Evolutionary conservation across 2,888 invertebrate genomes (phyloP), one percentile per base, ranked within the genome.

Genomic region (Lithophane leautieri): DNA sequence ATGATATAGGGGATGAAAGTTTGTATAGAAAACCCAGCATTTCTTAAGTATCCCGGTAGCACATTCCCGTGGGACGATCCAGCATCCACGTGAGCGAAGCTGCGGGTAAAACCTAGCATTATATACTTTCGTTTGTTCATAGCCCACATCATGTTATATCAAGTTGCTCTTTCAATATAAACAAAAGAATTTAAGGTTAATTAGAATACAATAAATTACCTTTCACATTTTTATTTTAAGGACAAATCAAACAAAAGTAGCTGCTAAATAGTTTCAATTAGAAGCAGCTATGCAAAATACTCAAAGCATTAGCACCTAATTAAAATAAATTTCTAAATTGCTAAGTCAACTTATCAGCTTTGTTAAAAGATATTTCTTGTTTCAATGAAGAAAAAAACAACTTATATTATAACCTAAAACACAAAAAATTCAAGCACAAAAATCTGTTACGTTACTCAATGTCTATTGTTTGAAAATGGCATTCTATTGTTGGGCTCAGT

Each of bases 161-260:
- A 54, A n/a, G 1, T 25, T 0, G 1, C 25, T 44, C 2, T 6
- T 25, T 61, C 19, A 52, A n/a, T 42, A 40, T 11, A 54, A 71
- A 40, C 47, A 71, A 75, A 47, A 60, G 9, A 60, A 61, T 34
- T 70, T 16, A 12, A n/a, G 19, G 28, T 47, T 72, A 62, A 79
- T 72, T 73, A 62, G 28, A 79, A 72, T 61, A 47, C 79, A 54
- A 25, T 40, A 60, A 68, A 76, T 76, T 76, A 40, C 73, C 44
- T 61, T 71, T 71, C 19, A 14, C n/a, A 25, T n/a, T 56, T 44
- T n/a, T 28, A 28, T 56, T 78, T 22, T 25, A 52, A 28, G 34
- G 11, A n/a, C 40, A 58, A 67, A 50, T 40, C 8, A 56, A 54
- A 40, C 19, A n/a, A 61, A 78, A 28, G 34, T 58, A 66, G n/a